Percentiles rank a stretch among this genome's conserved stretches.
Evolutionary conservation across 2,888 invertebrate genomes (phyloP).

Genomic region (Leucania comma): DNA sequence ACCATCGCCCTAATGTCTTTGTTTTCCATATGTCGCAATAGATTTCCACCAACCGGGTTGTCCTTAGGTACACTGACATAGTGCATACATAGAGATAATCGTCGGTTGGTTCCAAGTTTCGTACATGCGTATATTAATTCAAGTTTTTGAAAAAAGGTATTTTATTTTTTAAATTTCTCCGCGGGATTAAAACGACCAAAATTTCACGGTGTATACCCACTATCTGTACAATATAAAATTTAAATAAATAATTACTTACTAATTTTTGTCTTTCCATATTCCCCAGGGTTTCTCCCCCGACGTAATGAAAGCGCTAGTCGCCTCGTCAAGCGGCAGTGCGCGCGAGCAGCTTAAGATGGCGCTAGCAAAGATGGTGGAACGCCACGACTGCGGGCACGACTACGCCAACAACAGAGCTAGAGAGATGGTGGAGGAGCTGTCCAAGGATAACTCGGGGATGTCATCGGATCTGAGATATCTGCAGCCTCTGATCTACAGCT

Average conservation of each 20-base stretch:
- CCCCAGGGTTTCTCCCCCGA: slow-evolving; percentile 91
- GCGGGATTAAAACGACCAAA: no score
- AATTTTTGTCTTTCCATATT: not conserved
- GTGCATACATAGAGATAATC: no score
- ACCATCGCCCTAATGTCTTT: no score
- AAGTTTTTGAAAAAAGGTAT: no score
- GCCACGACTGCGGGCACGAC: slow-evolving; percentile 90
- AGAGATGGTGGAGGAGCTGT: slow-evolving; percentile 90
- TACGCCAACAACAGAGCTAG: slow-evolving; percentile 90
- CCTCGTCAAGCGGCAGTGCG: slow-evolving; percentile 90
- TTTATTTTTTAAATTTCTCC: no score
- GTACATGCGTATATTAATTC: no score
- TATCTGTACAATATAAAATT: no score
- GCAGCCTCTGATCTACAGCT: slow-evolving; percentile 88
- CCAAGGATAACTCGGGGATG: slow-evolving; percentile 89
- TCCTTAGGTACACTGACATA: no score
- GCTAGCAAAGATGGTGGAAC: slow-evolving; percentile 90
- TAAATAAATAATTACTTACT: not conserved
- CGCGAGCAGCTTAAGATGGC: slow-evolving; percentile 90
- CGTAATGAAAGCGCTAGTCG: slow-evolving; percentile 89
- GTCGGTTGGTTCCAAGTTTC: no score
- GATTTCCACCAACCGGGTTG: no score
- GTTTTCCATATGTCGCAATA: no score
- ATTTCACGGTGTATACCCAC: no score
- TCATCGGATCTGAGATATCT: slow-evolving; percentile 91